Evolutionary conservation across 2,888 invertebrate genomes (phyloP).

Genomic region (Argyresthia albistria): DNA sequence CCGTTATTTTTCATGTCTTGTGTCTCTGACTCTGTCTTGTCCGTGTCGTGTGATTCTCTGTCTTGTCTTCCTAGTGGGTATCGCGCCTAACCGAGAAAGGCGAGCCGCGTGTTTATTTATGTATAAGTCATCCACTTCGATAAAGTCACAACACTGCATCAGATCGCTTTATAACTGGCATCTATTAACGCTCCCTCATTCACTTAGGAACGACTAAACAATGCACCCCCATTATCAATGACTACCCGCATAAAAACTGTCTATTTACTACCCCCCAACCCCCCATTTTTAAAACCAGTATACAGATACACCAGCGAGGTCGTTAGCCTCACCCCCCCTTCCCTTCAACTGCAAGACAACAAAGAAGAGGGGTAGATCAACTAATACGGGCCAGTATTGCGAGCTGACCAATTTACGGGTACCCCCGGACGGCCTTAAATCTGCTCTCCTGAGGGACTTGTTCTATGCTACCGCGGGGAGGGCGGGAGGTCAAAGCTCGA

Average conservation of each 20-base stretch:
- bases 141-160: background rate
- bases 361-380: constrained; percentile 1
- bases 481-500: background rate
- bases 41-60: too few relatives aligned
- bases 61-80: too few relatives aligned
- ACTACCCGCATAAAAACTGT: constrained; percentile 37
- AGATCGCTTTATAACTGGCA: background rate
- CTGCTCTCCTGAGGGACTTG: background rate
- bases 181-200: background rate
- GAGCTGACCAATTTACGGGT: background rate
- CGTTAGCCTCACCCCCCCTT: constrained; percentile 1
- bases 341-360: background rate
- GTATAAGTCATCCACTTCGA: background rate
- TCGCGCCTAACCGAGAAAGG: too few relatives aligned
- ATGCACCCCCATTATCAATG: constrained; percentile 24
- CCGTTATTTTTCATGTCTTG: too few relatives aligned
- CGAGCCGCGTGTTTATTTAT: background rate
- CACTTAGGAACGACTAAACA: constrained; percentile 18
- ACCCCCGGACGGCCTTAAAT: background rate
- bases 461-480: background rate
- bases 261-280: constrained; percentile 21
- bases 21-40: too few relatives aligned
- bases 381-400: background rate
- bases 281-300: background rate
- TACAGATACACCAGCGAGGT: background rate